Conservation (phyloP, 1,140 invertebrate genomes). For the Procambarus clarkii region DNA sequence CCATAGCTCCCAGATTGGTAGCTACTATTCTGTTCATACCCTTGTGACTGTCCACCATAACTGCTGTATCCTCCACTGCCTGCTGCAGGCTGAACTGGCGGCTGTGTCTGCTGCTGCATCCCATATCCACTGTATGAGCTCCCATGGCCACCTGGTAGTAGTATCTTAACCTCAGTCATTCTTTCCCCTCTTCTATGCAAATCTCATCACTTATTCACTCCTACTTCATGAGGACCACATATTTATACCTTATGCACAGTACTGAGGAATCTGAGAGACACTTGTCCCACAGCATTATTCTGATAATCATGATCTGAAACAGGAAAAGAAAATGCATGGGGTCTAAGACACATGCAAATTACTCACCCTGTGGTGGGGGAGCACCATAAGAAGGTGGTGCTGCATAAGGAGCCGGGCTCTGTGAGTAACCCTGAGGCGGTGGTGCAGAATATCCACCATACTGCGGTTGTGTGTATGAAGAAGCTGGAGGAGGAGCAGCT, state of each 20-base stretch:
- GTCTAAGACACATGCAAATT: not conserved
- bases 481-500: conserved; percentile 65
- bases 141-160: conserved; percentile 60
- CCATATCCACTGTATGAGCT: conserved; percentile 67
- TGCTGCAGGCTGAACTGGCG: conserved; percentile 44
- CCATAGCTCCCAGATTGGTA: conserved; percentile 49
- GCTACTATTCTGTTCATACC: conserved; percentile 55
- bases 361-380: conserved; percentile 54
- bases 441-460: conserved; percentile 70
- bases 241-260: not conserved
- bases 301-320: conserved; percentile 24
- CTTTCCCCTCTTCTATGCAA: conserved; percentile 10
- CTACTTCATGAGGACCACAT: conserved; percentile 5
- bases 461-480: conserved; percentile 60
- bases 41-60: conserved; percentile 58
- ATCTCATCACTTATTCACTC: not conserved
- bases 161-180: conserved; percentile 62
- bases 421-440: conserved; percentile 68
- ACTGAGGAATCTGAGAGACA: not conserved
- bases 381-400: conserved; percentile 65
- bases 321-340: conserved; percentile 17
- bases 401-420: conserved; percentile 55
- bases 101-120: conserved; percentile 55
- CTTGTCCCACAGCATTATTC: not conserved
- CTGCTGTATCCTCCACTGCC: conserved; percentile 65